Evolutionary conservation across 2,888 invertebrate species (phyloP), one percentile per base, ranked within the genome.

Genomic region (Synanthedon formicaeformis): DNA sequence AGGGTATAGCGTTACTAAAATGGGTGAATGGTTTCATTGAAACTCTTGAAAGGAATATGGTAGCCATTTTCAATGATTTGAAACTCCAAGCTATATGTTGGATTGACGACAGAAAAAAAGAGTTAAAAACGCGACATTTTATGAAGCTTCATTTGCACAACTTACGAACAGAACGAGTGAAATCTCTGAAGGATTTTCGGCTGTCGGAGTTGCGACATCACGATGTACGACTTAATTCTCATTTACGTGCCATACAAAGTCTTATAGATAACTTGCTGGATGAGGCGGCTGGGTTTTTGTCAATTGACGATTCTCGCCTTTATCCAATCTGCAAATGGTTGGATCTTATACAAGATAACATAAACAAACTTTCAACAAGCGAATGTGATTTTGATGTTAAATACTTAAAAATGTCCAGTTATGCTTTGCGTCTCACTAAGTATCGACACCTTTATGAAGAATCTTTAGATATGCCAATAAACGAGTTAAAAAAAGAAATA

Each of bases 21-120:
- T 83, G 81, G 81, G 72, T 66, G 55, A 79, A 81, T 56, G 80
- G 79, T 27, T 84, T 83, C 53, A 65, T 86, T 4, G 81, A 82
- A 65, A 69, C 77, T n/a, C 77, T 85, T 55, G 65, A 69, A 53
- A 66, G 56, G 41, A 80, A 78, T 55, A 60, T 78, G 12, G 62
- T 64, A 11, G 53, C 63, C 48, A 60, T 85, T 2, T 69, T 78
- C 2, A 74, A 77, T 40, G 73, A 78, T 59, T 58, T 85, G 16
- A 62, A 56, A 50, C 61, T 65, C 45, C 78, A 81, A 57, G 73
- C 75, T 49, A 65, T 67, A 2, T 56, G 66, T 41, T 86, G 85
- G 82, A 64, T 83, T 3, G 70, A 78, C 55, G 76, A 79, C 53
- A 73, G 69, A 52, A 60, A 65, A 8, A 60, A 62, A 27, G 60